Evolutionary conservation across 1,140 invertebrate genomes (phyloP).

Genomic region (Hydropsyche tenuis): DNA sequence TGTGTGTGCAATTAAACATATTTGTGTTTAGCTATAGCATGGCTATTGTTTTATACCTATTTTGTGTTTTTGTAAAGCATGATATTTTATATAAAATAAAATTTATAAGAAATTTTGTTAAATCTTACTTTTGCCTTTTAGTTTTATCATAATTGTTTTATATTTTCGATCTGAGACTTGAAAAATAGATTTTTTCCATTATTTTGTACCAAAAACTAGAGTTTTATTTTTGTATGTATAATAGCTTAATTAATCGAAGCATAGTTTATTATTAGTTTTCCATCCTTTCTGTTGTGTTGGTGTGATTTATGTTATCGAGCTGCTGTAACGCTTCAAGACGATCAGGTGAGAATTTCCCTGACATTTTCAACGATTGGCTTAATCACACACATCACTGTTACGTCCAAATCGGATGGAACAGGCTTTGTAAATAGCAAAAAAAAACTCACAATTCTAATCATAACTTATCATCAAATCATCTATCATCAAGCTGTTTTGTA

Average conservation of each 20-base stretch:
- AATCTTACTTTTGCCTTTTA: neutral
- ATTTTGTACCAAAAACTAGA: no score
- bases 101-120: slow-evolving; percentile 1
- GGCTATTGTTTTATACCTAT: slow-evolving; percentile 15
- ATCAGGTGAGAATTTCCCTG: slow-evolving; percentile 48
- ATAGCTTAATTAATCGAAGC: neutral
- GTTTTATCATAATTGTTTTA: neutral
- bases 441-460: neutral
- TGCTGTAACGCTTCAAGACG: slow-evolving; percentile 25
- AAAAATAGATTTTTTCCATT: no score
- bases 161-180: no score
- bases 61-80: slow-evolving; percentile 29
- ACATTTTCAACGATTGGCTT: slow-evolving; percentile 41
- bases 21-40: slow-evolving; percentile 21
- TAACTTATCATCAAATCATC: no score
- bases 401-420: neutral
- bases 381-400: slow-evolving; percentile 39
- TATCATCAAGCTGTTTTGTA: neutral
- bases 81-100: slow-evolving; percentile 19
- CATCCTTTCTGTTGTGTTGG: neutral
- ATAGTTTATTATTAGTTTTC: neutral
- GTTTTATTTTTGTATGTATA: no score
- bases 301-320: slow-evolving; percentile 19
- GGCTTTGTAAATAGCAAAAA: slow-evolving; percentile 28
- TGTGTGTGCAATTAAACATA: slow-evolving; percentile 21